phyloP scores from a whole-genome alignment of 30 jellyfish, hydroid and myxozoan genomes.

The Catostylus mosaicus region DNA sequence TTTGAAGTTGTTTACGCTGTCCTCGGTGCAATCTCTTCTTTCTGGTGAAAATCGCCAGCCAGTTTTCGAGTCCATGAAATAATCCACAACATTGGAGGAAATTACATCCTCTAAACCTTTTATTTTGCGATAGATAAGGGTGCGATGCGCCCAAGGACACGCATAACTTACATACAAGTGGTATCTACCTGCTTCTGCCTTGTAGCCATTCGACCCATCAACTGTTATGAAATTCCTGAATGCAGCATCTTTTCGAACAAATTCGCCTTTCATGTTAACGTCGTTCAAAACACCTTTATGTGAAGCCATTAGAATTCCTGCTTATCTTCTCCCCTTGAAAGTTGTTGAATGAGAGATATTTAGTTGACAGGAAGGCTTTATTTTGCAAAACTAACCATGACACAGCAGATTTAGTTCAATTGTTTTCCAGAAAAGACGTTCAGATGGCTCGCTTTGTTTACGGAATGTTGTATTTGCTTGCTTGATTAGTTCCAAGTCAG shows the following conservation, averaged over 20 bases:
- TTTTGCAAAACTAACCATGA: no score
- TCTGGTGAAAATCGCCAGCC: slow-evolving; percentile 88
- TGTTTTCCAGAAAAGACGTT: no score
- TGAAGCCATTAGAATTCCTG: no score
- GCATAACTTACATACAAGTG: slow-evolving; percentile 77
- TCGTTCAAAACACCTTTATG: slow-evolving; percentile 25
- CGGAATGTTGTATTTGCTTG: no score
- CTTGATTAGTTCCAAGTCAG: no score
- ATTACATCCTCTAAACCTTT: slow-evolving; percentile 84
- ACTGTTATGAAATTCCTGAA: slow-evolving; percentile 57
- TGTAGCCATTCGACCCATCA: slow-evolving; percentile 81
- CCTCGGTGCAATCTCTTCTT: slow-evolving; percentile 67
- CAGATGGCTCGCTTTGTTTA: no score
- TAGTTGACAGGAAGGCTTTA: no score
- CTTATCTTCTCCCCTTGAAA: no score
- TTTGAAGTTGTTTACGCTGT: slow-evolving; percentile 57
- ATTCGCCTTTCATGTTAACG: slow-evolving; percentile 50
- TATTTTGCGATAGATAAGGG: slow-evolving; percentile 34
- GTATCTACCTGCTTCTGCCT: slow-evolving; percentile 82
- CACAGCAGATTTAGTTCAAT: no score
- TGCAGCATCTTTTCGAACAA: slow-evolving; percentile 54
- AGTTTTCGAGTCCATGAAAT: slow-evolving; percentile 33
- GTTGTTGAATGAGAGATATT: no score
- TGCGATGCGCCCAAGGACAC: slow-evolving; percentile 91
- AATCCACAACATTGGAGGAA: slow-evolving; percentile 70